A percentile compares a stretch with the other conserved stretches of the same genome.
Evolutionary conservation across 2,888 invertebrate genomes (phyloP).

Genomic region (Ceriagrion tenellum): DNA sequence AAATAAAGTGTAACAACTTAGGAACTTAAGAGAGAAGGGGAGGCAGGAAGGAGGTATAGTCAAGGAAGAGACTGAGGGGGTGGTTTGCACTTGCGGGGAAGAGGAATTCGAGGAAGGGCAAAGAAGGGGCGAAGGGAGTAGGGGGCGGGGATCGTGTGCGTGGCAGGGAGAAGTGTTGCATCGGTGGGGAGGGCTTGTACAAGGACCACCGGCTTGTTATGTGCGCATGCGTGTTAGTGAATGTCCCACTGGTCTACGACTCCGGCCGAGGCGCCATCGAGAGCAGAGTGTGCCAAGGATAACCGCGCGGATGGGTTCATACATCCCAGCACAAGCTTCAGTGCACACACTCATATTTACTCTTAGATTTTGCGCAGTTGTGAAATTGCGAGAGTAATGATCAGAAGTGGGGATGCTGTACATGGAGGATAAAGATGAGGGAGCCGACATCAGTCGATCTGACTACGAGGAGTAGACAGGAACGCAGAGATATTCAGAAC

Average conservation of each 20-base stretch:
- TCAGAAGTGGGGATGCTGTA: no score
- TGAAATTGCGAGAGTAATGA: neutral
- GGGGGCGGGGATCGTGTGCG: neutral
- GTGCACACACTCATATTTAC: neutral
- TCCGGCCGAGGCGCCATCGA: neutral
- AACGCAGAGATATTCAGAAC: no score
- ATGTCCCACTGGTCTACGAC: constrained; percentile 20
- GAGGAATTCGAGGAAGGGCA: constrained; percentile 10
- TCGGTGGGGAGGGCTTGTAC: neutral
- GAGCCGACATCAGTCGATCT: no score
- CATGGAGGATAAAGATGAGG: no score
- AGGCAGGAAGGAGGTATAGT: neutral
- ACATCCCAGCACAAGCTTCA: neutral
- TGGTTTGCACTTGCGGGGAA: neutral
- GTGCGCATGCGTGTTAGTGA: neutral
- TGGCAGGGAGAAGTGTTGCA: neutral
- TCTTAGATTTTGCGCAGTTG: constrained; percentile 35
- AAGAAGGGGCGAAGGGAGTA: neutral
- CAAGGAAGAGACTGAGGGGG: neutral
- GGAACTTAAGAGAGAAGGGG: neutral
- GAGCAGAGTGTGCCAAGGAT: constrained; percentile 61
- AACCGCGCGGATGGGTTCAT: constrained; percentile 39
- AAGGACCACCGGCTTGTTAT: constrained; percentile 25
- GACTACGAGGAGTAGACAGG: no score
- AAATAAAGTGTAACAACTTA: neutral